Base-by-base conservation (phyloP, 2,888 invertebrate species). In the Marronus borbonicus region DNA sequence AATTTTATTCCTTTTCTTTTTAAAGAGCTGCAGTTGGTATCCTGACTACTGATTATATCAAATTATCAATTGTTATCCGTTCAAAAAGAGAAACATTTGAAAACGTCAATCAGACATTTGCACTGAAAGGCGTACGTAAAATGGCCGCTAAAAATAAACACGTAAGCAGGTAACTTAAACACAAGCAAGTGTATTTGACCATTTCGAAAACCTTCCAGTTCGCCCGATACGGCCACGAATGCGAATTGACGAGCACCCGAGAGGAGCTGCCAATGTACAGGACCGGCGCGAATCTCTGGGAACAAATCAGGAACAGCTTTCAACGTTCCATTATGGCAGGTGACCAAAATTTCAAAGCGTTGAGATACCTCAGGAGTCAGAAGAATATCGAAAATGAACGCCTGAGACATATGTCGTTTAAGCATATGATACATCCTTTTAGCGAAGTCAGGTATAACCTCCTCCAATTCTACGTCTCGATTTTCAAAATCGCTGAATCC, bases 371-470 rank as follows among this genome's bases (percentile, higher is more conserved):
- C 14, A 85, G 86, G 17, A 89, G 89, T 76, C 83, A 84, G 7
- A 84, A 84, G 1, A 85, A 86, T 1, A 84, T 89, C 28, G 85
- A 85, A 77, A 84, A 84, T 52, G 89, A 89, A 81, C 88, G 87
- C 69, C 83, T 79, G 12, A 83, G 85, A 24, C 89, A 89, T 66
- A 80, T 88, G 1, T 82, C 82, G 24, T 83, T 87, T 80, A 85
- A 84, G 0, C 84, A 83, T 31, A 88, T 88, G 84, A 85, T 89
- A 68, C 88, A 89, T 83, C 89, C 89, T 0, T 88, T 88, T 14
- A 89, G 89, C 79, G 81, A 83, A 31, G 83, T 88, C 69, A 84
- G 86, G 88, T 87, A 44, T 1, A 8, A 0, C 5, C 5, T 31
- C 31, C 4, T 3, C 31, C 4, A n/a, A n/a, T n/a, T n/a, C 17